Conservation (phyloP, 1,140 invertebrate species). For the Drosophila miranda region DNA sequence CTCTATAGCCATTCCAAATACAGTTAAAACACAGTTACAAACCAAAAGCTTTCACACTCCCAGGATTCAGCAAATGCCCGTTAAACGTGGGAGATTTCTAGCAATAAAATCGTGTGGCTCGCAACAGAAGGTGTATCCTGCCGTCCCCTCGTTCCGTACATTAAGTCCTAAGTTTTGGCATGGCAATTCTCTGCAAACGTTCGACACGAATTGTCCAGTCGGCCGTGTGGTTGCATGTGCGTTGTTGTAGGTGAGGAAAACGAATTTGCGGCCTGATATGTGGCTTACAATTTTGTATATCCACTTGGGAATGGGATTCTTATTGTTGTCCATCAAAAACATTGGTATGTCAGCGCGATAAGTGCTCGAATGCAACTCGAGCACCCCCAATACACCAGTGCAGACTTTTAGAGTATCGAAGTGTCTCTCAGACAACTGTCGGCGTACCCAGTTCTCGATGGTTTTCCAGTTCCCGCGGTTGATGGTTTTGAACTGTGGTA, state of each 20-base stretch:
- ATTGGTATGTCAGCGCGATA: neutral
- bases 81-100: slow-evolving; percentile 12
- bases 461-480: slow-evolving; percentile 56
- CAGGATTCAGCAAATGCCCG: slow-evolving; percentile 14
- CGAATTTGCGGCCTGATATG: neutral
- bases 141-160: neutral
- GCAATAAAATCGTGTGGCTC: slow-evolving; percentile 17
- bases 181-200: slow-evolving; percentile 1
- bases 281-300: slow-evolving; percentile 41
- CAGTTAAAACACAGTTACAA: no score
- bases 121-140: slow-evolving; percentile 36
- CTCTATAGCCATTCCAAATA: no score
- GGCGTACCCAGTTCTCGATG: slow-evolving; percentile 35
- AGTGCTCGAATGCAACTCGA: slow-evolving; percentile 9
- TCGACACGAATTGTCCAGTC: neutral
- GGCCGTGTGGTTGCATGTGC: neutral
- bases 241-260: slow-evolving; percentile 42
- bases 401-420: slow-evolving; percentile 29
- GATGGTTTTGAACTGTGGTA: slow-evolving; percentile 33
- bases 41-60: no score
- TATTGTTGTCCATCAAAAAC: slow-evolving; percentile 4
- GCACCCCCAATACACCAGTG: slow-evolving; percentile 33
- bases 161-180: slow-evolving; percentile 1
- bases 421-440: neutral
- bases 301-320: slow-evolving; percentile 45